Base-by-base conservation (phyloP, 1,140 invertebrate genomes). In the Ceratosolen solmsi region DNA sequence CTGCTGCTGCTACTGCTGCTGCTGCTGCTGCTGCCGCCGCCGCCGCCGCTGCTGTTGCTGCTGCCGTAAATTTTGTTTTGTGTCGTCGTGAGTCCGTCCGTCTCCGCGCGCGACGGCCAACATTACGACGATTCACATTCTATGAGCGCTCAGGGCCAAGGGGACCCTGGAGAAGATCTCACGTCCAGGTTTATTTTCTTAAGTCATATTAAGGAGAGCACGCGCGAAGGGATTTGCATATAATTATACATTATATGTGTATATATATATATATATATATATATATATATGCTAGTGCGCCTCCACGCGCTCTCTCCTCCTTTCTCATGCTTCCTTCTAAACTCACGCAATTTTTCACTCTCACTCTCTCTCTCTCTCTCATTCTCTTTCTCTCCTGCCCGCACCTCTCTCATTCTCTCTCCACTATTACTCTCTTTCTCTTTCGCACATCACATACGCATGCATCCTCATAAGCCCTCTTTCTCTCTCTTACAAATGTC, bases 81-180 rank as follows among this genome's bases (percentile, higher is more conserved):
- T 27, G 27, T 60, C 38, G 56, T 75, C 73, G 51, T 74, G 22
- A 38, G 54, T 75, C 27, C 58, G 79, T 75, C 36, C 36, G 60
- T 63, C 38, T 25, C 7, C 33, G n/a, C n/a, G 51, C 51, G 36
- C 74, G 58, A 82, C 83, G 60, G 65, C 70, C 85, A 88, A 88
- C 84, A 90, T 90, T 88, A 81, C 81, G 80, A 88, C 82, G 85
- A 89, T 88, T 87, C 83, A 83, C 87, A 82, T 89, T 92, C 90
- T 91, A 92, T 92, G 91, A 91, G 85, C 89, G 86, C 87, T 83
- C 90, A 91, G 90, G 87, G 89, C 86, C 89, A 90, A 90, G 88
- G 86, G 86, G 90, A 91, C 91, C 91, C 91, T 92, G 90, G 89
- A 85, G 89, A 91, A 91, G 89, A 91, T 85, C 89, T 88, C 83